A percentile compares a stretch with the other conserved stretches of the same genome.
These are phyloP conservation scores for Chrysoperla carnea DNA, from an alignment of 1,140 invertebrate species.

Conservation along the genomic window DNA sequence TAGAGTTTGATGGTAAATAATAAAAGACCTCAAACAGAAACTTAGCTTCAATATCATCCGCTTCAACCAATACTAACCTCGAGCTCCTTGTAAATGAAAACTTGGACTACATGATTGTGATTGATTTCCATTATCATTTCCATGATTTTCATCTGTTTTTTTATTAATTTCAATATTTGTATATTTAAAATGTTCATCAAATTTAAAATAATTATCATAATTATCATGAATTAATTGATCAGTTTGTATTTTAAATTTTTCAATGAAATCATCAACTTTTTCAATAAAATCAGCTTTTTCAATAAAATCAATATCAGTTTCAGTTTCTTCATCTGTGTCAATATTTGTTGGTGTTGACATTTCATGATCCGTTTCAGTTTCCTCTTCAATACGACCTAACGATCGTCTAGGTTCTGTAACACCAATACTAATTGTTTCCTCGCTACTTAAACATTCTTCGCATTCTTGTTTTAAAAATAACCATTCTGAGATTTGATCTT, in stretches of 20 bases:
- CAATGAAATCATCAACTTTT: constrained; percentile 50
- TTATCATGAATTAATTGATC: constrained; percentile 36
- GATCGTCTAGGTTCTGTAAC: constrained; percentile 33
- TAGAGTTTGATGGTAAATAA: too few relatives aligned
- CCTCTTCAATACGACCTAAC: constrained; percentile 43
- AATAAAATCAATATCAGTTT: constrained; percentile 35
- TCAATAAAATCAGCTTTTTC: constrained; percentile 47
- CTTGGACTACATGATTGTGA: not conserved
- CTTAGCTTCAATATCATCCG: too few relatives aligned
- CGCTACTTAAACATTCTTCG: constrained; percentile 57
- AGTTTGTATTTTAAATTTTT: constrained; percentile 47
- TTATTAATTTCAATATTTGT: too few relatives aligned
- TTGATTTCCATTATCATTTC: too few relatives aligned
- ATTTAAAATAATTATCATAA: constrained; percentile 14
- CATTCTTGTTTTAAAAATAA: constrained; percentile 68
- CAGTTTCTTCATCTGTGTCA: constrained; percentile 37
- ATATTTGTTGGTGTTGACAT: constrained; percentile 30
- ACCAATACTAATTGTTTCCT: constrained; percentile 25
- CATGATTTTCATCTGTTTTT: too few relatives aligned
- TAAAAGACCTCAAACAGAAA: too few relatives aligned
- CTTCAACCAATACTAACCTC: not conserved
- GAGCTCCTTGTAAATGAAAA: not conserved
- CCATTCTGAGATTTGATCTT: constrained; percentile 70
- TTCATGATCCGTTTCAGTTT: constrained; percentile 32
- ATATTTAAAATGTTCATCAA: constrained; percentile 29